Evolutionary conservation across 2,113 vertebrate genomes (phyloP).

Genomic region (Pavo muticus): DNA sequence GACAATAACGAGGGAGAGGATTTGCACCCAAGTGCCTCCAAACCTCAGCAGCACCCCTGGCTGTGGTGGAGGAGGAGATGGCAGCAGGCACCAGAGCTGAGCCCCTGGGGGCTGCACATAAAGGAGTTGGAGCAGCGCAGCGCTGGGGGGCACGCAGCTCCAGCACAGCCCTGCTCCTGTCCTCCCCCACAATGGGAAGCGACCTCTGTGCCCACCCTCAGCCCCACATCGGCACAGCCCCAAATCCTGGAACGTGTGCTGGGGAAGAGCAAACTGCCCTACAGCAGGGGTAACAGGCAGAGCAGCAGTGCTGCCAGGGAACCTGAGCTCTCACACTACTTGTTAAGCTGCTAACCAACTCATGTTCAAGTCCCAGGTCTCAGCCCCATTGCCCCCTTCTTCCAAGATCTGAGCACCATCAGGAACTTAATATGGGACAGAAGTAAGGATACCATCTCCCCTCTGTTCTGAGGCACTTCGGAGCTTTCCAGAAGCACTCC

Average conservation of each 20-base stretch:
- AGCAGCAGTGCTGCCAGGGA: not conserved
- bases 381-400: not conserved
- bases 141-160: accelerated
- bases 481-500: not conserved
- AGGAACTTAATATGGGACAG: not conserved
- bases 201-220: not conserved
- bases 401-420: not conserved
- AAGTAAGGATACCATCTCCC: not conserved
- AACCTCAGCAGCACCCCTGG: too few species aligned
- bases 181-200: not conserved
- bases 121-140: not conserved
- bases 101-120: not conserved
- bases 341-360: not conserved
- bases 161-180: not conserved
- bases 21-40: not conserved
- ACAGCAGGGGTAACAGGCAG: not conserved
- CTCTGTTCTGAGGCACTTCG: not conserved
- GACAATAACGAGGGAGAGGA: conserved; percentile 25
- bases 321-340: not conserved
- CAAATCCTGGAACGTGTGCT: not conserved
- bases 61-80: not conserved
- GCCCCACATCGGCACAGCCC: not conserved
- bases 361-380: not conserved
- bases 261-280: not conserved
- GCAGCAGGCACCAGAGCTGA: conserved; percentile 19